Base-by-base conservation (phyloP, 2,113 vertebrate genomes). In the Gulo gulo region DNA sequence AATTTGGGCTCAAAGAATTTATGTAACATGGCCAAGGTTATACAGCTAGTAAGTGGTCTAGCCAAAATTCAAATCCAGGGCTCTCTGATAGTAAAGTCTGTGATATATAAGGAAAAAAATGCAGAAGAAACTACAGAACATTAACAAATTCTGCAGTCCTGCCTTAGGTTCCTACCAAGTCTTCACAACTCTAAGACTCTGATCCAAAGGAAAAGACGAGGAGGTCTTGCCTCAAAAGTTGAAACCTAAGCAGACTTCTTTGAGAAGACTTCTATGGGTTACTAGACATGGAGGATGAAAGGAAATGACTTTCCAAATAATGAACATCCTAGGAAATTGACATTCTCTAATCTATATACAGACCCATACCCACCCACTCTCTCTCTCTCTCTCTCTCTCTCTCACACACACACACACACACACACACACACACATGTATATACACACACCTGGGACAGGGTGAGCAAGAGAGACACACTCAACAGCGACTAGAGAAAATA, bases 361-460 rank as follows among this genome's bases (percentile, higher is more conserved):
- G 9, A 74, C 42, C 45, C 45, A 71, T 9, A 71, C 18, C 8
- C 7, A 34, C 63, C 6, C 14, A 6, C 20, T 23, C 55, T 13
- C 47, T 13, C 47, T 50, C 47, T 47, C 10, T 50, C 50, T 52
- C 20, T 52, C 50, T 15, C 50, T 50, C 12, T 50, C 47, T 50
- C 47, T 50, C 10, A n/a, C n/a, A n/a, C n/a, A n/a, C n/a, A n/a
- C 39, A 39, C 39, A 42, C 39, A 42, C 39, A 57, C 6, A 2
- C 21, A 65, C 34, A 7, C 4, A 8, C 11, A 55, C 52, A 71
- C 36, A 42, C 12, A 26, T 3, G 14, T 2, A 42, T 2, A 26
- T 4, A 2, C 6, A 45, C 4, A 21, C 1, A 74, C 13, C 6
- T 1, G 0, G 23, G 39, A 23, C 6, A 23, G 12, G 71, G 13